phyloP scores from a whole-genome alignment of 2,797 vertebrate genomes.

The Pyrocephalus nanus region DNA sequence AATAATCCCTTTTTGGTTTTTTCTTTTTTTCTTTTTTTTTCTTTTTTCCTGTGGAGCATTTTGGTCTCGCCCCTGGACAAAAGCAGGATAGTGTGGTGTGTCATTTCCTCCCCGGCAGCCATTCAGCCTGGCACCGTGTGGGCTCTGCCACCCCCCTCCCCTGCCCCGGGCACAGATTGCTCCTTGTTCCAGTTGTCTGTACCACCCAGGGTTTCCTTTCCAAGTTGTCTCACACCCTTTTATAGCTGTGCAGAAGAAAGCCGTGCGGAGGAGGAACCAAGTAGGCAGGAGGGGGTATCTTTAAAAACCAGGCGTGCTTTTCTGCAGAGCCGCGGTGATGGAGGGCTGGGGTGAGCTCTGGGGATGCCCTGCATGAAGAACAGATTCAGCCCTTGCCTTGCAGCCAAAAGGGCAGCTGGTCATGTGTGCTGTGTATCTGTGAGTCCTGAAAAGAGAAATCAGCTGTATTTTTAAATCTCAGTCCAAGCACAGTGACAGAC shows the following conservation, averaged over 20 bases:
- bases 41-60: not conserved
- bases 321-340: rapidly evolving
- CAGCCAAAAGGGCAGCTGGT: not conserved
- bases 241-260: constrained; percentile 22
- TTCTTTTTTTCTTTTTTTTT: not conserved
- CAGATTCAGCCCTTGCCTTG: not conserved
- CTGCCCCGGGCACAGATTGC: constrained; percentile 3
- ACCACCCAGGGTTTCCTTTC: constrained; percentile 60
- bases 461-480: not conserved
- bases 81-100: constrained; percentile 16
- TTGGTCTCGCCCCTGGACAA: constrained; percentile 1
- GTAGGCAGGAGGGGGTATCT: not conserved
- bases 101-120: constrained; percentile 42
- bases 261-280: not conserved
- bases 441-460: not conserved
- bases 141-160: constrained; percentile 25
- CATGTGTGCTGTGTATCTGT: rapidly evolving
- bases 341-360: not conserved
- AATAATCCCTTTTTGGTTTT: not conserved
- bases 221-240: constrained; percentile 53
- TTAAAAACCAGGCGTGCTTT: not conserved
- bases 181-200: constrained; percentile 48
- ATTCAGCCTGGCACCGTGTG: constrained; percentile 15
- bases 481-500: not conserved
- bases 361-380: rapidly evolving